Percentiles rank a stretch among this genome's conserved stretches.
Evolutionary conservation across 2,797 vertebrate genomes (phyloP).

Genomic region (Argyrosomus regius): DNA sequence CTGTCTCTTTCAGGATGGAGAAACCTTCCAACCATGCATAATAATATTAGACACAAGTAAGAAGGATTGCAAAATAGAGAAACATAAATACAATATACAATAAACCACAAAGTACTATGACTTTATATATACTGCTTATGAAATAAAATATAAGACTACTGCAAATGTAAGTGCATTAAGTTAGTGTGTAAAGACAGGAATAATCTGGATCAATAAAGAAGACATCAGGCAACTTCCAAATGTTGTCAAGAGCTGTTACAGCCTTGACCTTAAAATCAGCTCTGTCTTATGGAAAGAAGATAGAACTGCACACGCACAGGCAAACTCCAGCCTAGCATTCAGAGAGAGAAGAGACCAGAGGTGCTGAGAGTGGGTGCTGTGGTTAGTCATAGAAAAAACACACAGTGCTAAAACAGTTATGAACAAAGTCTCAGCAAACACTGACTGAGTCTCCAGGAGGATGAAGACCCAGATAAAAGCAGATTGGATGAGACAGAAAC

Average conservation of each 20-base stretch:
- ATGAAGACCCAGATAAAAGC: constrained; percentile 28
- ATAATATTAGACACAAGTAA: background rate
- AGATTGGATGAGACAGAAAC: constrained; percentile 7
- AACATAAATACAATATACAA: background rate
- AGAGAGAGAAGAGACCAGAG: constrained; percentile 32
- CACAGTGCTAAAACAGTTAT: constrained; percentile 24
- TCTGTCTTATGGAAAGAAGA: background rate
- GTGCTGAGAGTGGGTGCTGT: constrained; percentile 31
- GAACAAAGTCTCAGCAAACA: constrained; percentile 32
- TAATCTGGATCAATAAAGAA: background rate
- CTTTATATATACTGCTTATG: background rate
- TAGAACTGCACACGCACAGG: background rate
- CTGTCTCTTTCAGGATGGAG: background rate
- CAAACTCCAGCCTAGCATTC: constrained; percentile 22
- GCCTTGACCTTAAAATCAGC: background rate
- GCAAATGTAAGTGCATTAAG: background rate
- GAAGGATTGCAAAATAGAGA: background rate
- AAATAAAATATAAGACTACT: too few species aligned
- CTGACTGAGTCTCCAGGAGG: constrained; percentile 21
- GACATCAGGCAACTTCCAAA: background rate
- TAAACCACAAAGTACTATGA: background rate
- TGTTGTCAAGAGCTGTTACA: background rate
- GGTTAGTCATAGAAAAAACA: constrained; percentile 54
- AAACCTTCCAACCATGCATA: background rate
- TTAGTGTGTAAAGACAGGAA: background rate